Evolutionary conservation across 2,797 vertebrate species (phyloP).

Genomic region (Pantherophis vulpinus): DNA sequence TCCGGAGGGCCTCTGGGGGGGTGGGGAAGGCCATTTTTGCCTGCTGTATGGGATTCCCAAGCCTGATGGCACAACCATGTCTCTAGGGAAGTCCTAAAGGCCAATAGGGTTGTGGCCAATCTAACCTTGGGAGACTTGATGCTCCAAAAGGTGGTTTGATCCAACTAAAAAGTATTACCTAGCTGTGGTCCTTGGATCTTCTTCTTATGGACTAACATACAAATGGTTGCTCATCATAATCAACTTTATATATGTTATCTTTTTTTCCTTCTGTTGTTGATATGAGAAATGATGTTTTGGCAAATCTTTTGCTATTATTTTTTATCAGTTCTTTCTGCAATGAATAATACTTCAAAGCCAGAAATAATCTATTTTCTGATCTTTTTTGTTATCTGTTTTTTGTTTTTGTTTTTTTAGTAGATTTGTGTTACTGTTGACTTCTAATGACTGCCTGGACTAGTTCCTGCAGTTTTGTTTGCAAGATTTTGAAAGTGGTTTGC

Average conservation of each 20-base stretch:
- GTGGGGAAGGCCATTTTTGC: not conserved
- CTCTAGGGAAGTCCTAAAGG: not conserved
- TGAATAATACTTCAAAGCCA: not conserved
- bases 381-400: not conserved
- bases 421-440: not conserved
- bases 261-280: not conserved
- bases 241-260: not conserved
- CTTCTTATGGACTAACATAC: not conserved
- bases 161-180: not conserved
- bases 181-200: not conserved
- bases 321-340: not conserved
- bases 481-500: not conserved
- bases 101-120: not conserved
- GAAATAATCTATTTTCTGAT: not conserved
- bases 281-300: not conserved
- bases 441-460: not conserved
- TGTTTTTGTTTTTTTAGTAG: not conserved
- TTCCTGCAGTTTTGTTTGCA: not conserved
- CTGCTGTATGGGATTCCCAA: not conserved
- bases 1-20: too few species aligned
- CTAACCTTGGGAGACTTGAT: not conserved
- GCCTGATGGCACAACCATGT: not conserved
- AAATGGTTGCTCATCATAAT: not conserved
- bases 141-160: not conserved
- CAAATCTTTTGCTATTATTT: not conserved